These are phyloP conservation scores for Dromiciops gliroides DNA, from an alignment of 2,113 vertebrate genomes.

Conservation along the genomic window DNA sequence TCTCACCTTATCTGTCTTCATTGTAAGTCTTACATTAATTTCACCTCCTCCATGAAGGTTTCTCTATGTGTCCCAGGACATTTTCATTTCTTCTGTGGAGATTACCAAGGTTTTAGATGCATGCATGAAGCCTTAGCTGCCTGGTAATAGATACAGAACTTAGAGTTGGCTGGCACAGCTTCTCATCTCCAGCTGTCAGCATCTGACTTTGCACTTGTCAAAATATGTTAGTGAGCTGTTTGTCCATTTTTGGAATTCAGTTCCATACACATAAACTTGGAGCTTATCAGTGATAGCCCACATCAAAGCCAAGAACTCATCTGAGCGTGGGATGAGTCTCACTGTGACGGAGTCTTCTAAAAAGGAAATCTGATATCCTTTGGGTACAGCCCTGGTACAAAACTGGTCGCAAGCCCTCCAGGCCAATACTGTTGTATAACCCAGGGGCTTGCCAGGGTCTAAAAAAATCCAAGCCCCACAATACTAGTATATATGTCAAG, in stretches of 20 bases:
- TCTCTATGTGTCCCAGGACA: background rate
- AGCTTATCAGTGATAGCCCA: background rate
- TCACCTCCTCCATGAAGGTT: background rate
- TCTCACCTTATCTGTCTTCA: background rate
- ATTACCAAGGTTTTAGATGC: background rate
- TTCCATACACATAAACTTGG: background rate
- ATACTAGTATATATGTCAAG: background rate
- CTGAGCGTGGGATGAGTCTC: background rate
- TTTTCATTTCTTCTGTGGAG: background rate
- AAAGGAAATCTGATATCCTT: background rate
- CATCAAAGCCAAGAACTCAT: background rate
- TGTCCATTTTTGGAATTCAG: background rate
- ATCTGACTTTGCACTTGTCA: background rate
- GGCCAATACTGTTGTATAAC: background rate
- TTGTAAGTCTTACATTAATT: background rate
- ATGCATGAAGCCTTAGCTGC: background rate
- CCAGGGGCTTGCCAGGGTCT: background rate
- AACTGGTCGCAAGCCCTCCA: background rate
- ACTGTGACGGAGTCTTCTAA: background rate
- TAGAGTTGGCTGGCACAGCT: background rate
- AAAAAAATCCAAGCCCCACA: background rate
- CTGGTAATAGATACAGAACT: background rate
- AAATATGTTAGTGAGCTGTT: background rate
- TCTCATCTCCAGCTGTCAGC: background rate
- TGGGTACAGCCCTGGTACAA: background rate